phyloP scores from a whole-genome alignment of 2,888 invertebrate species.

The Griposia aprilina region DNA sequence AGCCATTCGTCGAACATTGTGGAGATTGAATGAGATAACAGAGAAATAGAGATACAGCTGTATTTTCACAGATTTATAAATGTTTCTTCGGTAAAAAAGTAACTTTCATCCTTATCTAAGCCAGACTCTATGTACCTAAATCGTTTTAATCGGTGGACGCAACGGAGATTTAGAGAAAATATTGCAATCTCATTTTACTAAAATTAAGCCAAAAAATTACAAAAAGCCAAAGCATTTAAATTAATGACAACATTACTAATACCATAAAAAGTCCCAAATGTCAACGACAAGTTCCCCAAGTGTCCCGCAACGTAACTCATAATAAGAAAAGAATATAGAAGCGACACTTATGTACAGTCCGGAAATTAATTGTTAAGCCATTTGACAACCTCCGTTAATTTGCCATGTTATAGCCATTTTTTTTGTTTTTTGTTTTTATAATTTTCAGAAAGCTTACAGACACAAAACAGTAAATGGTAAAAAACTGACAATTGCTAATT shows the following conservation, averaged over 20 bases:
- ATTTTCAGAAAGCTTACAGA: no score
- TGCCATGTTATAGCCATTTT: no score
- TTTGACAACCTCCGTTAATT: no score
- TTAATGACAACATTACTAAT: constrained; percentile 51
- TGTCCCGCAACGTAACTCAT: constrained; percentile 9
- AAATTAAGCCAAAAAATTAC: constrained; percentile 6
- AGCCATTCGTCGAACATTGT: neutral
- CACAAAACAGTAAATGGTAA: no score
- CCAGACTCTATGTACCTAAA: neutral
- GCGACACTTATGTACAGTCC: neutral
- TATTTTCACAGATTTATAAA: neutral
- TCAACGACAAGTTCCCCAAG: constrained; percentile 48
- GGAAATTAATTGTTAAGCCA: no score
- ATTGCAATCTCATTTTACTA: neutral
- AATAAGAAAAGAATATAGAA: constrained; percentile 22
- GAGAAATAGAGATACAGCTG: neutral
- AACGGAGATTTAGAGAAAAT: neutral
- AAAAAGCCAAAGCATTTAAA: constrained; percentile 42
- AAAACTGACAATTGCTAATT: no score
- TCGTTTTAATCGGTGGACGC: no score
- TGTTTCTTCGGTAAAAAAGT: neutral
- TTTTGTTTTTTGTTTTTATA: no score
- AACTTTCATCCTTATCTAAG: no score
- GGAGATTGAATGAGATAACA: neutral
- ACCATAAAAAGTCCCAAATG: constrained; percentile 51